phyloP scores from a whole-genome alignment of 2,888 invertebrate species.

The Hypena proboscidalis region DNA sequence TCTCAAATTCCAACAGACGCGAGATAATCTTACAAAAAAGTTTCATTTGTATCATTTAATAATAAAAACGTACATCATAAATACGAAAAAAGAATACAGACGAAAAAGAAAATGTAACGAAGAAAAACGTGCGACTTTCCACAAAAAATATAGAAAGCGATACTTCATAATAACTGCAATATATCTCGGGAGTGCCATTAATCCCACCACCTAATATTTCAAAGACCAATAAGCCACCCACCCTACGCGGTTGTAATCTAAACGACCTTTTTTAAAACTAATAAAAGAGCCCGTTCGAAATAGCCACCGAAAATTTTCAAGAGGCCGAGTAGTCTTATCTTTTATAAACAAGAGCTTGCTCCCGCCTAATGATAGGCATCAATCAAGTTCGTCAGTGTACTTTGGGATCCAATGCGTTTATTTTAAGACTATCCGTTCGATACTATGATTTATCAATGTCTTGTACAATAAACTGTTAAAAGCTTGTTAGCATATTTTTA shows the following conservation, averaged over 20 bases:
- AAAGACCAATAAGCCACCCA: slow-evolving; percentile 74
- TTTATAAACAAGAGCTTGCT: slow-evolving; percentile 70
- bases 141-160: slow-evolving; percentile 40
- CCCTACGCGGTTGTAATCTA: slow-evolving; percentile 76
- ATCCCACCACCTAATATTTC: slow-evolving; percentile 75
- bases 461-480: slow-evolving; percentile 31
- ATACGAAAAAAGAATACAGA: not conserved
- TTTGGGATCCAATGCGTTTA: slow-evolving; percentile 54
- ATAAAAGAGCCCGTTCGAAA: slow-evolving; percentile 82
- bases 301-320: slow-evolving; percentile 81
- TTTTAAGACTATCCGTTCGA: slow-evolving; percentile 55
- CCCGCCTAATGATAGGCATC: slow-evolving; percentile 71
- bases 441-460: slow-evolving; percentile 49
- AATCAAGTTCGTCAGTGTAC: slow-evolving; percentile 67
- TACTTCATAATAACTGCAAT: slow-evolving; percentile 57
- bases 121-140: slow-evolving; percentile 18
- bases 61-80: not conserved
- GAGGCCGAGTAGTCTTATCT: slow-evolving; percentile 67
- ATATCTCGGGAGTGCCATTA: slow-evolving; percentile 66
- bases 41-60: not conserved
- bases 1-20: too few relatives aligned
- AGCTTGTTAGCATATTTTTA: slow-evolving; percentile 15
- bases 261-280: slow-evolving; percentile 84
- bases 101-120: slow-evolving; percentile 6
- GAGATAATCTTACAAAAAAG: too few relatives aligned